A percentile compares a stretch with the other conserved stretches of the same genome.
Evolutionary conservation across 23 tunicate genomes (phyloP).

Genomic region (Aplidium turbinatum): DNA sequence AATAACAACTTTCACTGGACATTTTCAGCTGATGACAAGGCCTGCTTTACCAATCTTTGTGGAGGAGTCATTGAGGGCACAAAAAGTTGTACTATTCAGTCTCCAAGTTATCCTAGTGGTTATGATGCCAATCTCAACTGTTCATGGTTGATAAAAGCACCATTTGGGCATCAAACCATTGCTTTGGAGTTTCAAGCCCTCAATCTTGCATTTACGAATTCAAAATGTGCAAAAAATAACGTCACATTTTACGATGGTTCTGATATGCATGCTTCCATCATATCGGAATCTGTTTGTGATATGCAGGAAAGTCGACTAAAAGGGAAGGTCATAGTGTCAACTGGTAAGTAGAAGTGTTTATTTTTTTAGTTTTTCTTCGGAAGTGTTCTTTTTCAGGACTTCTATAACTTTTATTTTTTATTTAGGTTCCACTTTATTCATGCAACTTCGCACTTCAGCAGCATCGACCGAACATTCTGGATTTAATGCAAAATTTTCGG

Average conservation of each 20-base stretch:
- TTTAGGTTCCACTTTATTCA: constrained; percentile 27
- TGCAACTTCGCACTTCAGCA: constrained; percentile 20
- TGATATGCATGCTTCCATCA: background rate
- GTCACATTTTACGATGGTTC: constrained; percentile 41
- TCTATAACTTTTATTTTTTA: background rate
- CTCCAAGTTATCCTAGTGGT: constrained; percentile 43
- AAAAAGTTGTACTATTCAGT: constrained; percentile 23
- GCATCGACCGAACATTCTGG: background rate
- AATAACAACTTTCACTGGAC: too few relatives aligned
- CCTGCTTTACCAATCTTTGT: constrained; percentile 27
- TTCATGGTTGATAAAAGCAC: constrained; percentile 40
- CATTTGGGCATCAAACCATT: constrained; percentile 8
- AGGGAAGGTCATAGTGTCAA: background rate
- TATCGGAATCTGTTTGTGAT: constrained; percentile 32
- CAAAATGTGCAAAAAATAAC: constrained; percentile 28
- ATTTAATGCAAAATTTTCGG: constrained; percentile 17
- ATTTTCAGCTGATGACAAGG: too few relatives aligned
- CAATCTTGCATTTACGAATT: constrained; percentile 5
- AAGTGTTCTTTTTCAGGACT: too few relatives aligned
- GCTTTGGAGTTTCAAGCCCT: constrained; percentile 22
- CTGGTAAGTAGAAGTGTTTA: constrained; percentile 21
- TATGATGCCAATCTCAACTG: constrained; percentile 37
- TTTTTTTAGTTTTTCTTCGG: too few relatives aligned
- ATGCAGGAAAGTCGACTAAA: constrained; percentile 21
- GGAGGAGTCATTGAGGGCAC: constrained; percentile 29